Evolutionary conservation across 2,113 vertebrate species (phyloP), one percentile per base, ranked within the genome.

Genomic region (Pangasianodon gigas): DNA sequence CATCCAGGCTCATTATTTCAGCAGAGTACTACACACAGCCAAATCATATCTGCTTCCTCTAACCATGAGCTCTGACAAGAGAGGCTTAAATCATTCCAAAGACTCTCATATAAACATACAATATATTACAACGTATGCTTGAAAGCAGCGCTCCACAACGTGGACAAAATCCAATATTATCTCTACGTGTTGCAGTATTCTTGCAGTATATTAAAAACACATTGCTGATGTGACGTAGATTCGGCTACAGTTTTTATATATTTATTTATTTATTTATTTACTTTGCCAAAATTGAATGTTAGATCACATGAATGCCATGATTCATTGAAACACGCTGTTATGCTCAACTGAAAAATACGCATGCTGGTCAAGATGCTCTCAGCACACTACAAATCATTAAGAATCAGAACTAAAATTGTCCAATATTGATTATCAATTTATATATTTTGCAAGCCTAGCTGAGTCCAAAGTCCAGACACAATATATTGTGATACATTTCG

Each of bases 41-140:
- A 81, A 74, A 65, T 86, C 69, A 75, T 71, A 41, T 65, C 80
- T 58, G 51, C 48, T 62, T 71, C 11, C 81, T 79, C 19, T n/a
- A 84, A 75, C 52, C 58, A 88, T 69, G 77, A n/a, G 46, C 37
- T 71, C 32, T 75, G 37, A 74, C 10, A 62, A 60, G 60, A 21
- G 18, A 29, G n/a, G 18, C 3, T 82, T 56, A 32, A 56, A 37
- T 82, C 51, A 37, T 67, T 74, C 19, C 46, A 54, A 86, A 69
- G 19, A 24, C 62, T 16, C 21, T 37, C 41, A 58, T 37, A 54
- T 18, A 37, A 74, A 54, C 29, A 52, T 86, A 1, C 10, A 58
- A 44, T 16, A 87, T 24, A 56, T 26, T 56, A 26, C 69, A 74
- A 52, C 32, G 10, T 29, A 51, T 46, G 41, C 21, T 46, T 74